Percentiles rank a stretch among this genome's conserved stretches.
Conservation (phyloP, 2,888 invertebrate species). For the Plagodis dolabraria region DNA sequence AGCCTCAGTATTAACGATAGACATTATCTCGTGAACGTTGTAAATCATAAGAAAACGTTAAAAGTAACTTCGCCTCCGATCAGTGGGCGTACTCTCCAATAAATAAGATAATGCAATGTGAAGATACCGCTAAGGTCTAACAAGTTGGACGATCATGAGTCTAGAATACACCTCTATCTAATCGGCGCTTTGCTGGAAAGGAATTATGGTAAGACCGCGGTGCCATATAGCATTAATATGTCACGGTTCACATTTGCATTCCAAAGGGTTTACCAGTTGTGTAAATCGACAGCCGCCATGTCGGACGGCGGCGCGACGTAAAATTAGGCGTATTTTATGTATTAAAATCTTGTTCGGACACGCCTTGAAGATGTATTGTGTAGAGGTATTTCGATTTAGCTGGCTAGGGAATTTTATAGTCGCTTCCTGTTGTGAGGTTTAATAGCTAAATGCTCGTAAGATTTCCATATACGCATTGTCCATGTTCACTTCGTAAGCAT, state of each 20-base stretch:
- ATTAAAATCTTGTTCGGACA: conserved; percentile 16
- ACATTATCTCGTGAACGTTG: conserved; percentile 48
- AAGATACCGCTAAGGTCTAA: conserved; percentile 43
- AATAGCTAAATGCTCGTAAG: conserved; percentile 5
- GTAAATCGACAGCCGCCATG: conserved; percentile 45
- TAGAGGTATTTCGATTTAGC: conserved; percentile 17
- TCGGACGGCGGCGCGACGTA: conserved; percentile 47
- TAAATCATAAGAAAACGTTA: conserved; percentile 71
- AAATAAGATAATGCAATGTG: conserved; percentile 59
- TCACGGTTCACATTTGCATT: conserved; percentile 63
- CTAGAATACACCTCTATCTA: conserved; percentile 14
- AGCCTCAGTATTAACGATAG: conserved; percentile 57
- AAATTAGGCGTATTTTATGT: conserved; percentile 49
- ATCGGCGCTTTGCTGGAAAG: conserved; percentile 14
- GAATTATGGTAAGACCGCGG: conserved; percentile 7
- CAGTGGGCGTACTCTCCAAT: conserved; percentile 56
- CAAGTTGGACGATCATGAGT: conserved; percentile 20
- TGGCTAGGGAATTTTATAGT: conserved; percentile 5
- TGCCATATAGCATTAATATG: conserved; percentile 54
- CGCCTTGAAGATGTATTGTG: conserved; percentile 21
- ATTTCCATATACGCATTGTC: conserved; percentile 4
- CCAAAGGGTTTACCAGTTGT: conserved; percentile 45
- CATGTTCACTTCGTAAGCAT: conserved; percentile 6
- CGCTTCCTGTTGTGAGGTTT: conserved; percentile 11
- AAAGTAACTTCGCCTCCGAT: conserved; percentile 50